These are phyloP conservation scores for Cartodere bifasciata DNA, from an alignment of 2,888 invertebrate genomes.

Conservation along the genomic window DNA sequence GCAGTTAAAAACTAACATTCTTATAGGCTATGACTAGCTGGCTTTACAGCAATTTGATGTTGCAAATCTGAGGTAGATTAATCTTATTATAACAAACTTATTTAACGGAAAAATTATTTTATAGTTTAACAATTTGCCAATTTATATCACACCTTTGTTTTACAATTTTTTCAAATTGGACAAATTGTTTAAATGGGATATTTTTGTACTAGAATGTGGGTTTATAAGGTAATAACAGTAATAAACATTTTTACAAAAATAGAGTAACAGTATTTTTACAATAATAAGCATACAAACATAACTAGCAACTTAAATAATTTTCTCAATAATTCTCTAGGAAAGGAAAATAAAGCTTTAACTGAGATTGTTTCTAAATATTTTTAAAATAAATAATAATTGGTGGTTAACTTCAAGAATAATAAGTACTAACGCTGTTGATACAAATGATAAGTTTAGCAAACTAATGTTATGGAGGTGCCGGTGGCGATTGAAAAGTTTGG, in stretches of 20 bases:
- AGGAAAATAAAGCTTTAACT: too few relatives aligned
- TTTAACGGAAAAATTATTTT: slow-evolving; percentile 10
- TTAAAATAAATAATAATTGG: too few relatives aligned
- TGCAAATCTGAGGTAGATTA: slow-evolving; percentile 36
- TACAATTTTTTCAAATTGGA: slow-evolving; percentile 11
- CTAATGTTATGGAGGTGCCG: too few relatives aligned
- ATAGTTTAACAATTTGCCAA: slow-evolving; percentile 10
- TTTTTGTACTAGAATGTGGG: slow-evolving; percentile 13
- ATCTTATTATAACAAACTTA: slow-evolving; percentile 19
- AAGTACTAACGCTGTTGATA: too few relatives aligned
- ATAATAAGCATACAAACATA: slow-evolving; percentile 11
- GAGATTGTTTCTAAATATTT: too few relatives aligned
- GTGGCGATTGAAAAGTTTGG: slow-evolving; percentile 37
- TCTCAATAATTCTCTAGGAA: neutral
- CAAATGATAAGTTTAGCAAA: too few relatives aligned
- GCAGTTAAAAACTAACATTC: slow-evolving; percentile 23
- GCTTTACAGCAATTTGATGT: slow-evolving; percentile 37
- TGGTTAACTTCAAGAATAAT: too few relatives aligned
- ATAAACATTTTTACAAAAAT: slow-evolving; percentile 12
- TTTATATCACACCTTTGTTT: slow-evolving; percentile 12
- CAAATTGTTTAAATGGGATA: slow-evolving; percentile 10
- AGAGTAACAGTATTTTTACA: slow-evolving; percentile 12
- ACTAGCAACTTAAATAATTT: too few relatives aligned
- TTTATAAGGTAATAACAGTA: slow-evolving; percentile 11
- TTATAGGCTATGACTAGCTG: slow-evolving; percentile 38